phyloP scores from a whole-genome alignment of 2,888 invertebrate genomes.

The Parnassius glacialis region DNA sequence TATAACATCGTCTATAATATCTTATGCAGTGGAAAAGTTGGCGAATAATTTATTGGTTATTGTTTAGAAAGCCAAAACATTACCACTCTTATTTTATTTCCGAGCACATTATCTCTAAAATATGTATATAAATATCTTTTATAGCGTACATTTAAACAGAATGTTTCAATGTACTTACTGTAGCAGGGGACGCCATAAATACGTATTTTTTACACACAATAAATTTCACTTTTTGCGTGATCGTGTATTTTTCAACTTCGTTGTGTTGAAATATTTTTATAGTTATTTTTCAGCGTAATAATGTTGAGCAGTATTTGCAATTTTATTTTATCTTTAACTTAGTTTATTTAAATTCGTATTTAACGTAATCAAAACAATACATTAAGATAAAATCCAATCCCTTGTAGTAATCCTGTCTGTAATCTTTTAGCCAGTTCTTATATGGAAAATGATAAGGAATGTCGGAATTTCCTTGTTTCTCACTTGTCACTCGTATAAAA shows the following conservation, averaged over 20 bases:
- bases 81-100: too few species aligned
- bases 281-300: too few species aligned
- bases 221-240: conserved; percentile 19
- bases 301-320: too few species aligned
- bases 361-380: conserved; percentile 10
- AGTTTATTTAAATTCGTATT: conserved; percentile 9
- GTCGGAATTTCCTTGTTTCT: conserved; percentile 35
- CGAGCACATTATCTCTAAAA: background rate
- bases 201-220: conserved; percentile 6
- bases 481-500: conserved; percentile 28
- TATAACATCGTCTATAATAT: too few species aligned
- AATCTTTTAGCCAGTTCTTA: conserved; percentile 37
- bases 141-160: conserved; percentile 15
- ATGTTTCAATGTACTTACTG: conserved; percentile 8
- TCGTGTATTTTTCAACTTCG: conserved; percentile 3
- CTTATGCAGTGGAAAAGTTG: too few species aligned
- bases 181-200: background rate
- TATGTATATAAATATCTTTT: conserved; percentile 8
- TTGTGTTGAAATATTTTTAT: background rate
- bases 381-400: conserved; percentile 35
- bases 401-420: conserved; percentile 30
- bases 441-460: conserved; percentile 43
- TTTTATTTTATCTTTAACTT: too few species aligned
- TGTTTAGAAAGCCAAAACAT: too few species aligned
- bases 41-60: too few species aligned